Evolutionary conservation across 1,140 invertebrate species (phyloP).

Genomic region (Wiebesia pumilae): DNA sequence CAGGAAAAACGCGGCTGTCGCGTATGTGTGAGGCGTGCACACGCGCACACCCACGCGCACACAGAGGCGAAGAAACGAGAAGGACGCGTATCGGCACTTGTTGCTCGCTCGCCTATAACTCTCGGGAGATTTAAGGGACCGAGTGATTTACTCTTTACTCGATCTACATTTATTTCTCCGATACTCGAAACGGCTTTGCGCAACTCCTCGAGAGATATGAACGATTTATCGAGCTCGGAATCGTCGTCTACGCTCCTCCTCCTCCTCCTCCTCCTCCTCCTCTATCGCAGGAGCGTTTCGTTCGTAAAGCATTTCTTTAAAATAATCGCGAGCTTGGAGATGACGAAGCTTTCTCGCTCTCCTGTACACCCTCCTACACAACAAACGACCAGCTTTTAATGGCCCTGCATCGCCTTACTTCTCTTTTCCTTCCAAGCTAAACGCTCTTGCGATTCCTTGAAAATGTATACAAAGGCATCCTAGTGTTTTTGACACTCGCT

Average conservation of each 20-base stretch:
- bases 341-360: not conserved
- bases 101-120: slow-evolving; percentile 32
- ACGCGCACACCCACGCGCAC: too few relatives aligned
- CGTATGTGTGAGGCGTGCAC: not conserved
- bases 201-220: not conserved
- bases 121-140: not conserved
- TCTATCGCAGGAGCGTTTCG: too few relatives aligned
- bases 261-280: not conserved
- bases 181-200: not conserved
- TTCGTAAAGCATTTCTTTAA: not conserved
- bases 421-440: not conserved
- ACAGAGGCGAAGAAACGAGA: slow-evolving; percentile 11
- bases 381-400: not conserved
- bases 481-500: not conserved
- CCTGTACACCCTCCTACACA: not conserved
- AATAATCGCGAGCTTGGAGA: not conserved
- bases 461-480: not conserved
- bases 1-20: not conserved
- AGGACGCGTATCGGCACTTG: slow-evolving; percentile 33
- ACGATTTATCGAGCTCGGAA: not conserved
- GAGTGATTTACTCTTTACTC: not conserved
- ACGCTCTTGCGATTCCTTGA: not conserved
- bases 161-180: not conserved
- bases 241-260: not conserved
- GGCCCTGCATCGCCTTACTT: not conserved